Base-by-base conservation (phyloP, 2,113 vertebrate species). In the Clinocottus analis region DNA sequence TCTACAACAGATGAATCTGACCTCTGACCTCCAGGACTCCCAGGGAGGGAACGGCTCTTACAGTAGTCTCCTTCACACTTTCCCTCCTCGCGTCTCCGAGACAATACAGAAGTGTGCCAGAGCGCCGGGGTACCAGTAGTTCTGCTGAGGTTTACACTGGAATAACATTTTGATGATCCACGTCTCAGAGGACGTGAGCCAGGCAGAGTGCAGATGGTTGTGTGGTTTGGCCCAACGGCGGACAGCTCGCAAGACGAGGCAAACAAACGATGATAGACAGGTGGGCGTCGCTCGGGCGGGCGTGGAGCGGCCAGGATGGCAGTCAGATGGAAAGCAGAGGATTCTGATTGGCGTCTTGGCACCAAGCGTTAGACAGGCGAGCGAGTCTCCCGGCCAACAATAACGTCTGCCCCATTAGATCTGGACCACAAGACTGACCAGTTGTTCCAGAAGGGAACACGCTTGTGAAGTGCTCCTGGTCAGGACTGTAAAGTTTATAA, bases 231-330 rank as follows among this genome's bases (percentile, higher is more conserved):
- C 88, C 79, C 71, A 3, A 62, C 69, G 5, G 70, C 25, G 33
- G 79, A 85, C 79, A 75, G 80, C 77, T 72, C 55, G 23, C 17
- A 68, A 49, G 87, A 85, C 86, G 56, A 41, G 82, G 81, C 33
- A 84, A 91, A 85, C 86, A 90, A 89, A 87, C 73, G 56, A 72
- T 86, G 90, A 90, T n/a, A 66, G 90, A 88, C 90, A 92, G 91
- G 85, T 91, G 90, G 87, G 79, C 84, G 58, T 89, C 80, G 47
- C 64, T 60, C 10, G 78, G 72, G 29, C 4, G 29, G 29, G 84
- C 29, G 67, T 9, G 21, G 37, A 61, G 72, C 43, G 17, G 82
- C 85, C 72, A 66, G 80, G 31, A 56, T 75, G 89, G 82, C 82
- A 79, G 85, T 84, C 83, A 83, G 75, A 83, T 53, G 83, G 79